Evolutionary conservation across 2,888 invertebrate genomes (phyloP), one percentile per base, ranked within the genome.

Genomic region (Epinotia nisella): DNA sequence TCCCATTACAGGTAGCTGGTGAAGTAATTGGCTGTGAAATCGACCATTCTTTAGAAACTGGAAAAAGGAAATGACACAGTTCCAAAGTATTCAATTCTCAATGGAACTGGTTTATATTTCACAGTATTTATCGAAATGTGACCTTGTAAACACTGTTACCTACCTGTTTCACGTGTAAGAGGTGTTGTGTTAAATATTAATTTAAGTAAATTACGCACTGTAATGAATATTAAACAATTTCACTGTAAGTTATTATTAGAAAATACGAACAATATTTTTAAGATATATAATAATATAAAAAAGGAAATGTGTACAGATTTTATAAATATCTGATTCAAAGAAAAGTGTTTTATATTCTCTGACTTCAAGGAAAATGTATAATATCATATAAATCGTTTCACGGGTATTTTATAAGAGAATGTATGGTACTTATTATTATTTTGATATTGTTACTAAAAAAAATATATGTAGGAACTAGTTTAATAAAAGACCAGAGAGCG

Each of bases 1-100:
- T 45, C 45, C 49, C n/a, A n/a, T 66, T 78, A 67, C 91, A 91
- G 91, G 84, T 91, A 91, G 86, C 91, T 88, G 82, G 79, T 82
- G 79, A 76, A 74, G 53, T 66, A 62, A 66, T 58, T 77, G 82
- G 80, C 83, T 83, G 82, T 83, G 83, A 84, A 82, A 82, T 75
- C 76, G 81, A 84, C 81, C 80, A 84, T 65, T 62, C 35, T 35
- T 69, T 69, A 60, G 35, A 61, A 72, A 58, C 41, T 58, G 45
- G 19, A 55, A 66, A 53, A 13, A 7, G 35, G 17, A 65, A 15
- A 29, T 58, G 15, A 29, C n/a, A 7, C 9, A 58, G 35, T 35
- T 35, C 13, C 21, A n/a, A 35, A 35, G 9, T 35, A 35, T 58
- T 29, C n/a, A 58, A 41, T 41, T 60, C 39, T 39, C 15, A 24